Conservation (phyloP, 2,888 invertebrate genomes). For the Melipona bicolor region DNA sequence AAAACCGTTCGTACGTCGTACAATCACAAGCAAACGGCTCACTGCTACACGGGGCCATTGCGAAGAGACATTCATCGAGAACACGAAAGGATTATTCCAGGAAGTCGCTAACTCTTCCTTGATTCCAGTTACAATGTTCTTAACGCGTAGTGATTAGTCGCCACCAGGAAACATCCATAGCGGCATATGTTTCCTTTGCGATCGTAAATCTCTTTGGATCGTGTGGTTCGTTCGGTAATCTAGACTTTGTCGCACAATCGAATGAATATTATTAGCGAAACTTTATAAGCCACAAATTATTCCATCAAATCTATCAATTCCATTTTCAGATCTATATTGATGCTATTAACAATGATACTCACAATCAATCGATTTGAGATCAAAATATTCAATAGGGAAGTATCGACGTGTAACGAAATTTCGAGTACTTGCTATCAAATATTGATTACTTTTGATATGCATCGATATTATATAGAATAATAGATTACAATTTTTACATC, state of each 20-base stretch:
- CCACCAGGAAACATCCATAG: slow-evolving; percentile 51
- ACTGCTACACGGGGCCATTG: not conserved
- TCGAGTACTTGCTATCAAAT: too few relatives aligned
- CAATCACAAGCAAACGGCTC: not conserved
- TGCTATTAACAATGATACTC: too few relatives aligned
- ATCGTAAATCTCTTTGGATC: slow-evolving; percentile 52
- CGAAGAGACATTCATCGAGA: slow-evolving; percentile 48
- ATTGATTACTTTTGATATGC: too few relatives aligned
- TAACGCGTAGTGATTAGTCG: slow-evolving; percentile 47
- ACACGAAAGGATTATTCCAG: slow-evolving; percentile 50
- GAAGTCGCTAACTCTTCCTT: slow-evolving; percentile 20
- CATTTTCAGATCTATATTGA: too few relatives aligned
- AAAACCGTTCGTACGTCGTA: not conserved
- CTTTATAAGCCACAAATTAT: too few relatives aligned
- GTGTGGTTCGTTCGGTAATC: not conserved
- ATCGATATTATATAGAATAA: too few relatives aligned
- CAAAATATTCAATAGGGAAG: too few relatives aligned
- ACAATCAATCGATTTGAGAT: too few relatives aligned
- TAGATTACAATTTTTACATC: too few relatives aligned
- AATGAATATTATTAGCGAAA: not conserved
- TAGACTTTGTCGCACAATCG: not conserved
- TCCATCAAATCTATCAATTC: too few relatives aligned
- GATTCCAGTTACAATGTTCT: slow-evolving; percentile 22
- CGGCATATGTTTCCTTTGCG: slow-evolving; percentile 37
- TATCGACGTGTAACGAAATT: too few relatives aligned